phyloP scores from a whole-genome alignment of 2,113 vertebrate genomes.

The Drymodes brunneopygia region DNA sequence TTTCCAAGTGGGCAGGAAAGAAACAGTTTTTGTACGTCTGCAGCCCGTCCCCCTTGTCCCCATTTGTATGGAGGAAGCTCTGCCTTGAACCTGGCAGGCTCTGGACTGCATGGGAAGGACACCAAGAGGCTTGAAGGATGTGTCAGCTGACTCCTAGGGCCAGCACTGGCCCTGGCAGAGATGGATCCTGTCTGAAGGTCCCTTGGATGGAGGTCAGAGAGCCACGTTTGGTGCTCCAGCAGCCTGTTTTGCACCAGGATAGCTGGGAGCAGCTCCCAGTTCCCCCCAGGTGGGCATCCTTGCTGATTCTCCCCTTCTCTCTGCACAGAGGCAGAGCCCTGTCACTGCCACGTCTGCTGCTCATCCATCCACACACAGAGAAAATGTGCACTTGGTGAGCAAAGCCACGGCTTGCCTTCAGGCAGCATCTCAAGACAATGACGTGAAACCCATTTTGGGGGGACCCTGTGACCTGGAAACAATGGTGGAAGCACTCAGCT shows the following conservation, averaged over 20 bases:
- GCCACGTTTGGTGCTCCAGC: background rate
- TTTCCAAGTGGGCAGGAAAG: conserved; percentile 6
- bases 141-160: background rate
- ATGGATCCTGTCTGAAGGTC: rapidly evolving
- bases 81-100: background rate
- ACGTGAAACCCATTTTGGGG: background rate
- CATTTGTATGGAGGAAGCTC: background rate
- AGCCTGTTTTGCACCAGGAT: background rate
- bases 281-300: background rate
- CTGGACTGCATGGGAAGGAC: background rate
- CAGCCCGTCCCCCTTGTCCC: background rate
- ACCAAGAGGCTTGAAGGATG: background rate
- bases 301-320: background rate
- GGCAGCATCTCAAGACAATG: background rate
- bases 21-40: background rate
- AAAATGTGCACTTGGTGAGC: background rate
- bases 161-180: background rate
- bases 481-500: background rate
- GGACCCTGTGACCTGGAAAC: background rate
- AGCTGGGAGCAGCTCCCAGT: background rate
- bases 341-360: rapidly evolving
- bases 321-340: background rate
- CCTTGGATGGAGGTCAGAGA: background rate
- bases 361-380: background rate
- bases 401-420: background rate